Conservation (phyloP, 1,140 invertebrate genomes). For the Drosophila novamexicana region DNA sequence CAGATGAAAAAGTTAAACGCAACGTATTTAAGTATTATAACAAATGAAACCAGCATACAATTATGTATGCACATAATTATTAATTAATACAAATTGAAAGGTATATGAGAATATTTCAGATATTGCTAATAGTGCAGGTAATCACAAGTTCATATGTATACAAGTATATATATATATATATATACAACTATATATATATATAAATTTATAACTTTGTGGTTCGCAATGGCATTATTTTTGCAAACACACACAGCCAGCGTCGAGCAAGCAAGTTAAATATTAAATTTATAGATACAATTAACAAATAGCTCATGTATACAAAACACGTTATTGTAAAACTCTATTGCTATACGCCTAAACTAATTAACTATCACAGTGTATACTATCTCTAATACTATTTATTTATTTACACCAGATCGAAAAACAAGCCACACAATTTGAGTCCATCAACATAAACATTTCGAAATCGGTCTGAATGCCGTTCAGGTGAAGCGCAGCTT, state of each 20-base stretch:
- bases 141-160: constrained; percentile 26
- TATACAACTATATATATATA: constrained; percentile 15
- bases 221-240: constrained; percentile 48
- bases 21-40: constrained; percentile 14
- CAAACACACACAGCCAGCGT: constrained; percentile 29
- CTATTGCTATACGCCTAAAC: constrained; percentile 40
- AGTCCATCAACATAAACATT: constrained; percentile 20
- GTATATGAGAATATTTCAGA: constrained; percentile 23
- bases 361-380: constrained; percentile 41
- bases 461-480: constrained; percentile 30
- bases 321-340: constrained; percentile 17
- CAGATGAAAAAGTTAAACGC: constrained; percentile 20
- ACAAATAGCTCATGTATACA: constrained; percentile 38
- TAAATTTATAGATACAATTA: constrained; percentile 30
- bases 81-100: background rate
- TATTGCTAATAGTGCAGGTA: constrained; percentile 37
- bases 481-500: constrained; percentile 47
- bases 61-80: constrained; percentile 8
- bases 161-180: constrained; percentile 7
- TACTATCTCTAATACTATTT: constrained; percentile 41
- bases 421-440: constrained; percentile 7
- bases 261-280: constrained; percentile 27
- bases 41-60: constrained; percentile 6
- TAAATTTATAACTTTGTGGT: constrained; percentile 14
- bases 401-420: constrained; percentile 29